These are phyloP conservation scores for Carettochelys insculpta DNA, from an alignment of 2,113 vertebrate genomes.

Conservation along the genomic window DNA sequence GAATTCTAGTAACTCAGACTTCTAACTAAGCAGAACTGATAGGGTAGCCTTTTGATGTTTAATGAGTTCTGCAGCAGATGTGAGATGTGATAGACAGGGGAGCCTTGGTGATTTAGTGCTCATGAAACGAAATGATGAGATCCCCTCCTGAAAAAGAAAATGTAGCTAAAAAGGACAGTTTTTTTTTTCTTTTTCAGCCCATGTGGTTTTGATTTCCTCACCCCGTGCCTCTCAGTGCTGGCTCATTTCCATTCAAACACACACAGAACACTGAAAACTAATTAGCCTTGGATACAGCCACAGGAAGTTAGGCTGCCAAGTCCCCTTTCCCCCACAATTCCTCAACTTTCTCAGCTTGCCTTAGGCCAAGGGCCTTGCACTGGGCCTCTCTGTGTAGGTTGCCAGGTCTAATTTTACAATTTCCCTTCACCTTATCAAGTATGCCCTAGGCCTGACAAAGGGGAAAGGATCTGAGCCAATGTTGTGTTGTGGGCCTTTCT, in stretches of 20 bases:
- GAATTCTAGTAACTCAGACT: conserved; percentile 78
- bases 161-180: conserved; percentile 71
- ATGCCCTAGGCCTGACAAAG: conserved; percentile 67
- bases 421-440: conserved; percentile 83
- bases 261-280: conserved; percentile 84
- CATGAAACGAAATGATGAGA: conserved; percentile 80
- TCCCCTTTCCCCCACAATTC: conserved; percentile 86
- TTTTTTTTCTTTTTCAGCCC: conserved; percentile 67
- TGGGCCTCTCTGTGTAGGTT: conserved; percentile 81
- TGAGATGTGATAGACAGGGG: conserved; percentile 81
- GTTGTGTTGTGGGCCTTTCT: conserved; percentile 64
- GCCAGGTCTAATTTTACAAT: conserved; percentile 89
- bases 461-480: conserved; percentile 70
- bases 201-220: conserved; percentile 89
- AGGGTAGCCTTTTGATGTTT: conserved; percentile 83
- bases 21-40: conserved; percentile 86
- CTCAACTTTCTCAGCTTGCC: conserved; percentile 82
- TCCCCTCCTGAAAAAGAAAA: conserved; percentile 74
- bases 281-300: conserved; percentile 86
- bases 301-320: conserved; percentile 90
- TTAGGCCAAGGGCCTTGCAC: conserved; percentile 76
- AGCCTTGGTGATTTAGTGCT: conserved; percentile 77
- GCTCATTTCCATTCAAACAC: conserved; percentile 82
- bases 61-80: conserved; percentile 85
- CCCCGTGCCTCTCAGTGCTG: conserved; percentile 76